A percentile compares a stretch with the other conserved stretches of the same genome.
These are phyloP conservation scores for Anguilla japonica DNA, from an alignment of 2,113 vertebrate genomes.

Conservation along the genomic window DNA sequence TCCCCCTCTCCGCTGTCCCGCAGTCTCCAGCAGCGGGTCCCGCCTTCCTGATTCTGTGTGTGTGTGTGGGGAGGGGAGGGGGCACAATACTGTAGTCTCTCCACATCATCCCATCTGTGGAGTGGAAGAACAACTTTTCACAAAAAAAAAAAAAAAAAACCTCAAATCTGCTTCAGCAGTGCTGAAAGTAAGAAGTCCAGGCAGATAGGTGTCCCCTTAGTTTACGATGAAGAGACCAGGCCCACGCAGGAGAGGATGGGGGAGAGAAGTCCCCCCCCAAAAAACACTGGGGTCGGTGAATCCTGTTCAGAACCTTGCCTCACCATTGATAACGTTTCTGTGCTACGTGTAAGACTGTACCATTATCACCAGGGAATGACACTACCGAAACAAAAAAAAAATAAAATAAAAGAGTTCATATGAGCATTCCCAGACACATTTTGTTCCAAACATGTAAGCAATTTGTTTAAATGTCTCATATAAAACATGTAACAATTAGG, in stretches of 20 bases:
- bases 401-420: conserved; percentile 66
- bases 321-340: conserved; percentile 58
- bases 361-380: conserved; percentile 76
- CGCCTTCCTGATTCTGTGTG: background rate
- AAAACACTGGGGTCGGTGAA: background rate
- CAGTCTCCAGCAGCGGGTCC: background rate
- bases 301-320: background rate
- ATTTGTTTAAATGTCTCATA: conserved; percentile 76
- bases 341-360: conserved; percentile 80
- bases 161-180: background rate
- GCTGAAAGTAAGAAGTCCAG: conserved; percentile 6
- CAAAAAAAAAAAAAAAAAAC: background rate
- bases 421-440: conserved; percentile 74
- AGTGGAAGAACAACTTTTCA: conserved; percentile 11
- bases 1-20: background rate
- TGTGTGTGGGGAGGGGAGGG: background rate
- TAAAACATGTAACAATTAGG: conserved; percentile 80
- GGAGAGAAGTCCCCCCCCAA: background rate
- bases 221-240: background rate
- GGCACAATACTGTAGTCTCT: conserved; percentile 17
- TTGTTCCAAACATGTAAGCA: conserved; percentile 74
- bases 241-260: background rate
- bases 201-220: background rate
- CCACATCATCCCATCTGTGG: conserved; percentile 10
- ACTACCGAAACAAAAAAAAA: conserved; percentile 54